Conservation (phyloP, 2,113 vertebrate species). For the Cathartes aura region DNA sequence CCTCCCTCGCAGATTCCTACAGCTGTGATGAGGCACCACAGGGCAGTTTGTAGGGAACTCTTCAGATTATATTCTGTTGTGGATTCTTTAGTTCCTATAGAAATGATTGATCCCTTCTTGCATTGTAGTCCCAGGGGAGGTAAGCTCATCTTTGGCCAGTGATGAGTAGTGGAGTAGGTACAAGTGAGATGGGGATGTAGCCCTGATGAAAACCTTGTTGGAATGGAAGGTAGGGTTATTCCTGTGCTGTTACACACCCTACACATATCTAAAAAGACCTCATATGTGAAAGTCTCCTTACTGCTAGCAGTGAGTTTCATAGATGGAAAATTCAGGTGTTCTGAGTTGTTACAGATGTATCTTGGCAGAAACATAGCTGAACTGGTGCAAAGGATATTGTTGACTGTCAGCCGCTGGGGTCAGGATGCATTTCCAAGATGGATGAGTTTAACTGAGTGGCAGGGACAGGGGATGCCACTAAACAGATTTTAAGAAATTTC, state of each 20-base stretch:
- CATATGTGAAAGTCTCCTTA: not conserved
- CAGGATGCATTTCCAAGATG: not conserved
- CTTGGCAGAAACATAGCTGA: not conserved
- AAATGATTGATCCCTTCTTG: not conserved
- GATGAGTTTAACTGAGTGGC: not conserved
- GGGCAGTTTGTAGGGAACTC: not conserved
- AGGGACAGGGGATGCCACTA: not conserved
- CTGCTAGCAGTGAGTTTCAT: not conserved
- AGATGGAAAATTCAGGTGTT: not conserved
- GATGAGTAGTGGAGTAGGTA: not conserved
- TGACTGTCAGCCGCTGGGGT: not conserved
- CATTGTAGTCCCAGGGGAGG: not conserved
- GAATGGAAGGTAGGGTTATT: not conserved
- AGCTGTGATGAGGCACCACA: not conserved
- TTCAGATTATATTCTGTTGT: not conserved
- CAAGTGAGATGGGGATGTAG: not conserved
- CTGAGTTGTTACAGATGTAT: not conserved
- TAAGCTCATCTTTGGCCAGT: not conserved
- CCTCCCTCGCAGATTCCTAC: not conserved
- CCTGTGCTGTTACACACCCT: not conserved
- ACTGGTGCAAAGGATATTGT: not conserved
- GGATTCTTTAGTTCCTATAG: not conserved
- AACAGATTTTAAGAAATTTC: not conserved
- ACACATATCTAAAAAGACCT: not conserved
- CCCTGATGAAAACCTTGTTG: not conserved